Conservation (phyloP, 2,888 invertebrate species). For the Philereme transversata region DNA sequence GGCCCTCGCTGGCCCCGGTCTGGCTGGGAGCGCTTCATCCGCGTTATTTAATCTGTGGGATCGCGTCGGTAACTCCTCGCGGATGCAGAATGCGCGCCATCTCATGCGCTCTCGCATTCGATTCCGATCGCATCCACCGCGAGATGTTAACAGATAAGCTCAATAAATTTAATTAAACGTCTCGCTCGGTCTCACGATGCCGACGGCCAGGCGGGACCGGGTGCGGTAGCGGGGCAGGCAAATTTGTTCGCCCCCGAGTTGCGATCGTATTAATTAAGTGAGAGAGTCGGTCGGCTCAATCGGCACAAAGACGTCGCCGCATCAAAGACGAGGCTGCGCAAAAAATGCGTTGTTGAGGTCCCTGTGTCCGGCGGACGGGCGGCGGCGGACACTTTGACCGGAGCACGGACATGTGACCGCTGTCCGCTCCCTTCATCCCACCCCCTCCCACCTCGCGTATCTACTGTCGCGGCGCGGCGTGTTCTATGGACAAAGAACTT, state of each 20-base stretch:
- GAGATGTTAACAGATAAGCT: constrained; percentile 68
- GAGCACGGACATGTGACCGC: constrained; percentile 16
- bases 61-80: constrained; percentile 56
- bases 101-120: constrained; percentile 58
- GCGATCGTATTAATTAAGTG: constrained; percentile 67
- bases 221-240: constrained; percentile 49
- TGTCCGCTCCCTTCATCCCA: not conserved
- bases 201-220: constrained; percentile 28
- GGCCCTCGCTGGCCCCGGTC: not conserved
- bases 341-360: constrained; percentile 41
- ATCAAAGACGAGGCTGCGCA: constrained; percentile 40
- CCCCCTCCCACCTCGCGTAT: constrained; percentile 2
- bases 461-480: not conserved
- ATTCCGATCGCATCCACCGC: constrained; percentile 65
- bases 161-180: constrained; percentile 81
- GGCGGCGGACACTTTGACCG: constrained; percentile 31
- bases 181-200: constrained; percentile 43
- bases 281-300: constrained; percentile 43
- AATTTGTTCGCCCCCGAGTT: constrained; percentile 70
- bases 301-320: constrained; percentile 54
- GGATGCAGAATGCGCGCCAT: constrained; percentile 68
- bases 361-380: not conserved
- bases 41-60: constrained; percentile 43
- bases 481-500: constrained; percentile 22
- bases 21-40: constrained; percentile 48